phyloP scores from a whole-genome alignment of 2,888 invertebrate genomes.

The Monopis laevigella region DNA sequence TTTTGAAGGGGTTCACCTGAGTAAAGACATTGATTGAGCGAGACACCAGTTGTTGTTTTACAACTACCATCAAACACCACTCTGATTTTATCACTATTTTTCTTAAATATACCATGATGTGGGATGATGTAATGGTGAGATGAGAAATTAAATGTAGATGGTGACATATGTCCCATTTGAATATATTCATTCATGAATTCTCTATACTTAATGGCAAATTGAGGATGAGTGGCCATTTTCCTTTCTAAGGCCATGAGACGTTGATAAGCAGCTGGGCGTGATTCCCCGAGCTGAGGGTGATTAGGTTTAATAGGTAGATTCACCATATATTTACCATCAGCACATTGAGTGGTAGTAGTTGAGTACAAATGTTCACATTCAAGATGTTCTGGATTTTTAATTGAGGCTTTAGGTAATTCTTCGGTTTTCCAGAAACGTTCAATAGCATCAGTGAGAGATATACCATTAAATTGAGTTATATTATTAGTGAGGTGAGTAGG shows the following conservation, averaged over 20 bases:
- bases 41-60: constrained; percentile 3
- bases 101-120: constrained; percentile 10
- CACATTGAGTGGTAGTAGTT: not conserved
- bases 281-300: not conserved
- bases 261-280: not conserved
- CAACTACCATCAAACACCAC: constrained; percentile 8
- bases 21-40: constrained; percentile 11
- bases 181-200: constrained; percentile 10
- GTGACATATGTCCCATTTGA: constrained; percentile 7
- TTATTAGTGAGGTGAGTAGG: not conserved
- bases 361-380: constrained; percentile 8
- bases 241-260: not conserved
- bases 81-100: constrained; percentile 1
- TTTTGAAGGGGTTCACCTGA: constrained; percentile 11
- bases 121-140: constrained; percentile 1
- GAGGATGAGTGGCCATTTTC: not conserved
- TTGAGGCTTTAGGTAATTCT: not conserved
- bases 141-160: not conserved
- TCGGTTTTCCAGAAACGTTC: constrained; percentile 12
- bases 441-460: constrained; percentile 8
- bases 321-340: not conserved
- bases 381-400: not conserved
- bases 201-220: constrained; percentile 5
- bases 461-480: not conserved
- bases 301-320: constrained; percentile 5